phyloP scores from a whole-genome alignment of 2,113 vertebrate genomes.

The Pelmatolapia mariae region DNA sequence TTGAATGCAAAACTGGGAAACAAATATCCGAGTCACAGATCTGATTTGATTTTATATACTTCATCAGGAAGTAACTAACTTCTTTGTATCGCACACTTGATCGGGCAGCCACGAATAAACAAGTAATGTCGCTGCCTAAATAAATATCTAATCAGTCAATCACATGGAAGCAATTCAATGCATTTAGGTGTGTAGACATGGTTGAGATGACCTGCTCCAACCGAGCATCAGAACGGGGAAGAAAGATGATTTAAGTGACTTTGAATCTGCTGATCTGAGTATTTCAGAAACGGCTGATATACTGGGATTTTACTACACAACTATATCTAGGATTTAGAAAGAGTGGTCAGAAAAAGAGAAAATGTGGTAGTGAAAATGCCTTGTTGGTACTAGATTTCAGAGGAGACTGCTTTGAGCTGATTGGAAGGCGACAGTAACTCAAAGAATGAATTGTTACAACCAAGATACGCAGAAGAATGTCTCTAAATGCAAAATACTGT shows the following conservation, averaged over 20 bases:
- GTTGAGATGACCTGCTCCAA: background rate
- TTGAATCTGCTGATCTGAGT: background rate
- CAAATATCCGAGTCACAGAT: background rate
- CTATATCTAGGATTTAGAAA: background rate
- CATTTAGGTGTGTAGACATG: background rate
- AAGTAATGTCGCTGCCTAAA: background rate
- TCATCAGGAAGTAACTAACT: background rate
- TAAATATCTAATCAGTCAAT: background rate
- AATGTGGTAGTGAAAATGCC: background rate
- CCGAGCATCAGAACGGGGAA: accelerated
- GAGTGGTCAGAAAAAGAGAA: background rate
- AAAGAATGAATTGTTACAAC: background rate
- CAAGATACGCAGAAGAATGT: background rate
- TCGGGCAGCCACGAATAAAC: background rate
- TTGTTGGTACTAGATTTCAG: background rate
- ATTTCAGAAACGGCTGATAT: background rate
- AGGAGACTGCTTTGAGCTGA: background rate
- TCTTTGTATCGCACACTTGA: background rate
- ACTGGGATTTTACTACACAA: background rate
- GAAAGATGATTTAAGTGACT: background rate
- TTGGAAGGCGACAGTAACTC: background rate
- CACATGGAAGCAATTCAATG: background rate
- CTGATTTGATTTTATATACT: background rate
- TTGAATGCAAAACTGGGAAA: background rate
- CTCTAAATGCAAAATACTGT: background rate